Evolutionary conservation across 2,888 invertebrate species (phyloP).

Genomic region (Oscheius myriophilus): DNA sequence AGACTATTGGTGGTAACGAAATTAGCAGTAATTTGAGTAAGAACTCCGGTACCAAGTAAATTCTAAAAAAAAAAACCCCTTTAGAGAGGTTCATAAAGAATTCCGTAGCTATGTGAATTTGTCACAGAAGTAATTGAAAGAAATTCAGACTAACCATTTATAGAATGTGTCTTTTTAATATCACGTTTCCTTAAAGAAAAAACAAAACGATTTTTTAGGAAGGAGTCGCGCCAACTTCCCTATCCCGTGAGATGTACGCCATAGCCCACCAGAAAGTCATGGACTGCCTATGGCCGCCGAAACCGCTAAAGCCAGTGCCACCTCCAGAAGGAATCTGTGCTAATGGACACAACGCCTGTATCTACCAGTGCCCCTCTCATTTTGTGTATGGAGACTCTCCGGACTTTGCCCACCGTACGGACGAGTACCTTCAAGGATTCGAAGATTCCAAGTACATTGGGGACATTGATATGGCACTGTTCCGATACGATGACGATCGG

Average conservation of each 20-base stretch:
- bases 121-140: too few relatives aligned
- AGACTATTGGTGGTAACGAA: too few relatives aligned
- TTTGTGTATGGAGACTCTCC: constrained; percentile 10
- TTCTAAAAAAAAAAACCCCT: too few relatives aligned
- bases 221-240: background rate
- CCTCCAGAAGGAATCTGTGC: constrained; percentile 14
- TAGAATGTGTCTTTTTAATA: background rate
- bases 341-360: constrained; percentile 7
- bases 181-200: background rate
- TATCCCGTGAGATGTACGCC: background rate
- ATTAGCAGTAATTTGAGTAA: too few relatives aligned
- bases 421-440: constrained; percentile 11
- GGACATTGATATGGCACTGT: background rate
- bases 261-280: constrained; percentile 13
- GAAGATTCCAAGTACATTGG: background rate
- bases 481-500: background rate
- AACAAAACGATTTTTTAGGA: constrained; percentile 5
- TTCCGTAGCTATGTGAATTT: too few relatives aligned
- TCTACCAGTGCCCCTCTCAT: constrained; percentile 7
- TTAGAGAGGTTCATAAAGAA: too few relatives aligned
- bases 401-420: background rate
- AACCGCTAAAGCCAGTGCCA: background rate
- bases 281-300: constrained; percentile 10
- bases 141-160: too few relatives aligned
- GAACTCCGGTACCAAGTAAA: too few relatives aligned